These are phyloP conservation scores for Amphiduros pacificus DNA, from an alignment of 2,888 invertebrate species.

Conservation along the genomic window DNA sequence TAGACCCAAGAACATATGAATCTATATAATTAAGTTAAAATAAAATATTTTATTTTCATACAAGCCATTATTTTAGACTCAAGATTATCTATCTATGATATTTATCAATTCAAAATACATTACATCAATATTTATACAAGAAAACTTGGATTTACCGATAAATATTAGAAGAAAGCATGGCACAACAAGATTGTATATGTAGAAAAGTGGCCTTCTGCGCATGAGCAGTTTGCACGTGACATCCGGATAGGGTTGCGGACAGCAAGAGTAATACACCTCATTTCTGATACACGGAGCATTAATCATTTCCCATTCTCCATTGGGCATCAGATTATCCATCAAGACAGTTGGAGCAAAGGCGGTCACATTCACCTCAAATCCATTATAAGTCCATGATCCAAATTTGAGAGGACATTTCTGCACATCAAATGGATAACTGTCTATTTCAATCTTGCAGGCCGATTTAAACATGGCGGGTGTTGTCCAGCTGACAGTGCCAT, in stretches of 20 bases:
- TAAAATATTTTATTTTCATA: too few relatives aligned
- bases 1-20: too few relatives aligned
- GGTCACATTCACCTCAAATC: constrained; percentile 15
- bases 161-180: constrained; percentile 13
- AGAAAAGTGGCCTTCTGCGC: constrained; percentile 13
- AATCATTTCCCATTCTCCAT: constrained; percentile 10
- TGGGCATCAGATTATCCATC: constrained; percentile 11
- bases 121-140: too few relatives aligned
- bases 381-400: constrained; percentile 22
- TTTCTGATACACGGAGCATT: constrained; percentile 9
- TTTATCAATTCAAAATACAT: too few relatives aligned
- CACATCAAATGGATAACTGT: constrained; percentile 21
- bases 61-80: too few relatives aligned
- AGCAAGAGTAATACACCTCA: constrained; percentile 14
- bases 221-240: constrained; percentile 10
- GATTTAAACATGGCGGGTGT: constrained; percentile 19
- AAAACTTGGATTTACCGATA: too few relatives aligned
- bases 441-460: constrained; percentile 19
- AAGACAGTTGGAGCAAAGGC: background rate
- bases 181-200: constrained; percentile 14
- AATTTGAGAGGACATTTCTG: constrained; percentile 21
- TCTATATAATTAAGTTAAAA: too few relatives aligned
- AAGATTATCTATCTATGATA: too few relatives aligned
- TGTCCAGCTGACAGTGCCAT: constrained; percentile 20
- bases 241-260: constrained; percentile 13